A percentile compares a stretch with the other conserved stretches of the same genome.
Conservation (phyloP, 2,113 vertebrate species). For the Istiophorus platypterus region DNA sequence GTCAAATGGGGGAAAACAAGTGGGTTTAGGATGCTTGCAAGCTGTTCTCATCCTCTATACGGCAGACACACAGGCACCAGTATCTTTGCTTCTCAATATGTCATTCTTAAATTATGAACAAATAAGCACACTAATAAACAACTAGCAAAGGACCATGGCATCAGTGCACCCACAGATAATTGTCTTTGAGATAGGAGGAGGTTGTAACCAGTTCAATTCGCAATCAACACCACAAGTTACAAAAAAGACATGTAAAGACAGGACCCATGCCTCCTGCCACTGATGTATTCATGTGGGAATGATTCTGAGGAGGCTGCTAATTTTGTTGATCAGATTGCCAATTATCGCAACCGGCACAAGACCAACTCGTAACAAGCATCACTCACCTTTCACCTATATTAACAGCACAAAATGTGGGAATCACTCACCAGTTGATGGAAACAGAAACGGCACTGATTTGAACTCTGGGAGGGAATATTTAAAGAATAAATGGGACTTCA, state of each 20-base stretch:
- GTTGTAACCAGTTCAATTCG: neutral
- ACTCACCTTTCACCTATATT: slow-evolving; percentile 14
- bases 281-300: slow-evolving; percentile 24
- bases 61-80: neutral
- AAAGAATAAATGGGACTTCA: neutral
- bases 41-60: neutral
- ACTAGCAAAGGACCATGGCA: neutral
- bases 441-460: neutral
- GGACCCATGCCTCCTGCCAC: slow-evolving; percentile 8
- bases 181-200: neutral
- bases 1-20: slow-evolving; percentile 38
- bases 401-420: slow-evolving; percentile 13
- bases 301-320: slow-evolving; percentile 20
- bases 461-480: neutral
- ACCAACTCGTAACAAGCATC: slow-evolving; percentile 2
- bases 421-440: neutral
- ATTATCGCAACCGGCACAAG: slow-evolving; percentile 31
- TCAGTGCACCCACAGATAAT: neutral
- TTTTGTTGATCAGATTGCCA: slow-evolving; percentile 11
- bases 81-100: neutral
- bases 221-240: slow-evolving; percentile 5
- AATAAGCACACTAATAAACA: neutral
- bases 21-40: neutral
- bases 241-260: slow-evolving; percentile 12
- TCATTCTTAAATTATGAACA: neutral